These are phyloP conservation scores for Heliconius sara DNA, from an alignment of 2,888 invertebrate species.

Conservation along the genomic window DNA sequence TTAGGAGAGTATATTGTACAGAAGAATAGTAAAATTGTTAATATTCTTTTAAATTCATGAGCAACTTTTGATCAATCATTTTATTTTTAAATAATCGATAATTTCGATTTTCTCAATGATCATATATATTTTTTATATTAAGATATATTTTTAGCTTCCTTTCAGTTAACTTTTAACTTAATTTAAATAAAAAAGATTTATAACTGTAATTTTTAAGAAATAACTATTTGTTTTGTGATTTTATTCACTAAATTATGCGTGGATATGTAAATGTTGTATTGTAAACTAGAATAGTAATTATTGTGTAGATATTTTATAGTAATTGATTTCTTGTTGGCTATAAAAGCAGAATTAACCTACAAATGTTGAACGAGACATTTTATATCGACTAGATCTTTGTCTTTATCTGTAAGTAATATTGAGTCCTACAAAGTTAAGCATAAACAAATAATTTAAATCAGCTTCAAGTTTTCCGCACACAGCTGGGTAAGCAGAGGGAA, in stretches of 20 bases:
- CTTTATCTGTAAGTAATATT: not conserved
- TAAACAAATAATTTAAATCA: no score
- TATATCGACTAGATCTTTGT: not conserved
- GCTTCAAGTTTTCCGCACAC: no score
- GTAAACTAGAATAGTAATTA: conserved; percentile 27
- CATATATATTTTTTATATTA: no score
- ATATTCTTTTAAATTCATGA: not conserved
- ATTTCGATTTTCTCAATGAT: no score
- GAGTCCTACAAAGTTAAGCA: no score
- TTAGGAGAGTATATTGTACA: not conserved
- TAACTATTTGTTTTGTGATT: not conserved
- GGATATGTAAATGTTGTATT: conserved; percentile 1
- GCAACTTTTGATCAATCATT: no score
- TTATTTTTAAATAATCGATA: no score
- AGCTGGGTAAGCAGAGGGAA: no score
- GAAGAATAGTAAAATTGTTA: not conserved
- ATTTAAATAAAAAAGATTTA: not conserved
- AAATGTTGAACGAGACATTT: conserved; percentile 1
- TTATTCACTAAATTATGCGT: not conserved
- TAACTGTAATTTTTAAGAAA: not conserved
- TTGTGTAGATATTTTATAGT: conserved; percentile 37
- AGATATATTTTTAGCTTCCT: no score
- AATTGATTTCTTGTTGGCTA: conserved; percentile 26
- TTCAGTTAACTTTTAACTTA: not conserved
- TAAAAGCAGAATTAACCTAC: not conserved